A percentile compares a stretch with the other conserved stretches of the same genome.
phyloP scores from a whole-genome alignment of 1,140 invertebrate genomes.

The Amphibalanus amphitrite region DNA sequence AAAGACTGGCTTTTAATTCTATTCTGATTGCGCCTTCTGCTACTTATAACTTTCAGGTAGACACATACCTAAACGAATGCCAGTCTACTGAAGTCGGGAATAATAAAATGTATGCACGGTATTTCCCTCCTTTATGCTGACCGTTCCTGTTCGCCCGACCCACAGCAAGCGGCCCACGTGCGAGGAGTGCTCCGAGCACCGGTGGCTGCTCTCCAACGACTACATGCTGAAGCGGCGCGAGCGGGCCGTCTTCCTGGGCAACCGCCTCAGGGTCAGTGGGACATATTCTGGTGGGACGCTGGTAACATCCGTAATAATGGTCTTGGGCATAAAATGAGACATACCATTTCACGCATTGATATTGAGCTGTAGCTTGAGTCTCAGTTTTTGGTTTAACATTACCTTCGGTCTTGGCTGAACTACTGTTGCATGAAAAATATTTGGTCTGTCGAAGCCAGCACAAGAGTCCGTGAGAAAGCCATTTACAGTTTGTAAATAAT shows the following conservation, averaged over 20 bases:
- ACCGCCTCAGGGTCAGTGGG: conserved; percentile 35
- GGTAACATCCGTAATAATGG: neutral
- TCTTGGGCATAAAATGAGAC: neutral
- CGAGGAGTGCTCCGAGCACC: conserved; percentile 87
- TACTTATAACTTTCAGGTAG: conserved; percentile 14
- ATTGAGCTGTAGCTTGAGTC: neutral
- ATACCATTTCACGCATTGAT: conserved; percentile 4
- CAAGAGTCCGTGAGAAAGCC: no score
- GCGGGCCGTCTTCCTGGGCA: conserved; percentile 63
- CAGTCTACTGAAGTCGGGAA: neutral
- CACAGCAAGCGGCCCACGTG: conserved; percentile 74
- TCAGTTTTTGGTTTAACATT: neutral
- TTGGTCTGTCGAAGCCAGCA: no score
- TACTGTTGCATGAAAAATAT: no score
- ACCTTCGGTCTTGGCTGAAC: no score
- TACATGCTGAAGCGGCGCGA: conserved; percentile 85
- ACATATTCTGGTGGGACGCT: conserved; percentile 7
- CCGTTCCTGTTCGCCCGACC: conserved; percentile 20
- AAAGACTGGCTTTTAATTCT: conserved; percentile 6
- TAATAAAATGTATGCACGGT: neutral
- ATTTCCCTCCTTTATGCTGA: neutral
- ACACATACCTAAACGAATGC: neutral
- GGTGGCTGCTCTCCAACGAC: conserved; percentile 80
- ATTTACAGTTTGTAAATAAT: no score
- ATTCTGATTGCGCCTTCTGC: conserved; percentile 13